Percentiles rank a stretch among this genome's conserved stretches.
These are phyloP conservation scores for Oreotrochilus melanogaster DNA, from an alignment of 2,113 vertebrate species.

Conservation along the genomic window DNA sequence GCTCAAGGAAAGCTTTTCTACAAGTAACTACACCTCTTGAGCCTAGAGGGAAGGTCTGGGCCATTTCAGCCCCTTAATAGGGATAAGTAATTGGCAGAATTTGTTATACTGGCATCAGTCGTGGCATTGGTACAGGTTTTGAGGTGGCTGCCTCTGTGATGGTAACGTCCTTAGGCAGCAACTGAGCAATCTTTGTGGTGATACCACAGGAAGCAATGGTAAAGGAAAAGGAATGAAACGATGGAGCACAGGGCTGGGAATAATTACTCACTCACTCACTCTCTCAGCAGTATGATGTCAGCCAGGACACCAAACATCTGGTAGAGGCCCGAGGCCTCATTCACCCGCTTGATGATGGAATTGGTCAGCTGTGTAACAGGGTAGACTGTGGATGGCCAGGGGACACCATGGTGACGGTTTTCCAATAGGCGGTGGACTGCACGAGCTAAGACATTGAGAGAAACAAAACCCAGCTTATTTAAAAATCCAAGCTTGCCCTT, in stretches of 20 bases:
- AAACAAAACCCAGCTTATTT: not conserved
- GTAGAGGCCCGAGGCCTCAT: conserved; percentile 93
- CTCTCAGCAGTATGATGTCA: conserved; percentile 89
- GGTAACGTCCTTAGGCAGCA: not conserved
- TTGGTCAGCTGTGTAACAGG: conserved; percentile 86
- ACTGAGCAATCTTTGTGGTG: not conserved
- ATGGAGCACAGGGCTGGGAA: not conserved
- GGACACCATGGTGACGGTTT: conserved; percentile 85
- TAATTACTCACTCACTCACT: conserved; percentile 93
- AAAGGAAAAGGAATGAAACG: not conserved
- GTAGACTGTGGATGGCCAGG: conserved; percentile 84
- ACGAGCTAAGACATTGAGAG: conserved; percentile 75
- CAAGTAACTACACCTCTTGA: not conserved
- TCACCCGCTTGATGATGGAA: conserved; percentile 88
- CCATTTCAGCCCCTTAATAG: not conserved
- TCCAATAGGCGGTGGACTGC: conserved; percentile 91
- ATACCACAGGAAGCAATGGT: not conserved
- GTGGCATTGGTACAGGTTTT: not conserved
- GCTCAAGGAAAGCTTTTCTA: not conserved
- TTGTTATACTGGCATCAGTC: not conserved
- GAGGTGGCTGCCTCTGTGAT: not conserved
- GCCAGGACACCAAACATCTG: conserved; percentile 95
- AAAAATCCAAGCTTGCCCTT: not conserved
- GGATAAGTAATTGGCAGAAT: not conserved
- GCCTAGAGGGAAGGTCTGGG: not conserved